phyloP scores from a whole-genome alignment of 2,113 vertebrate genomes.

The Corythaixoides concolor region DNA sequence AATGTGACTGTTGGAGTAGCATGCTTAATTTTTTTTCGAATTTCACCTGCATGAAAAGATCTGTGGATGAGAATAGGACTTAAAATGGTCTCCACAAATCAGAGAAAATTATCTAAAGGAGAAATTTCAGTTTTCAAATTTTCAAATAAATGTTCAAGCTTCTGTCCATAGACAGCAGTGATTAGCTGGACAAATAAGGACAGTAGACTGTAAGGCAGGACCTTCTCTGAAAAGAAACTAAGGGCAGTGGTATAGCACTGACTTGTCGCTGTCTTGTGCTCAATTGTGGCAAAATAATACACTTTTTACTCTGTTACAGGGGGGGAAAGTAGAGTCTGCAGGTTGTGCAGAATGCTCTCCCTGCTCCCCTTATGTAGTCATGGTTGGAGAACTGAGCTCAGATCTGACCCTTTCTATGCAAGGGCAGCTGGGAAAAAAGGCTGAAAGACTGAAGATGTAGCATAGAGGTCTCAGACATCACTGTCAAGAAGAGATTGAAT shows the following conservation, averaged over 20 bases:
- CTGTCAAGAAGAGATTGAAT: background rate
- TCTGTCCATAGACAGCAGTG: background rate
- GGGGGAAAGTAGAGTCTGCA: background rate
- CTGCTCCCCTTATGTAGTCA: rapidly evolving
- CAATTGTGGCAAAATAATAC: background rate
- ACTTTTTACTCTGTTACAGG: background rate
- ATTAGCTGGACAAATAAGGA: background rate
- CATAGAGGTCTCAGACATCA: background rate
- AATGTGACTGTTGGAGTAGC: background rate
- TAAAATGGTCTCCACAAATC: background rate
- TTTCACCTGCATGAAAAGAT: background rate
- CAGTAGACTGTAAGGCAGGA: background rate
- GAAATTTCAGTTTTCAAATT: background rate
- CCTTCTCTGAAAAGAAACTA: background rate
- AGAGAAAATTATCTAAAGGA: background rate
- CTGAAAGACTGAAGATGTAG: background rate
- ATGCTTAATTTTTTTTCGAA: background rate
- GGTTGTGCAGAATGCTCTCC: background rate
- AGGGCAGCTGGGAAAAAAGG: background rate
- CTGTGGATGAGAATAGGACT: background rate
- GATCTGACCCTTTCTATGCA: background rate
- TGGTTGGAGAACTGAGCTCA: background rate
- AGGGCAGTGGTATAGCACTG: background rate
- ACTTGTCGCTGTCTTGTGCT: background rate
- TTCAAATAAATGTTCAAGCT: background rate